These are phyloP conservation scores for Semotilus atromaculatus DNA, from an alignment of 2,797 vertebrate genomes.

Conservation along the genomic window DNA sequence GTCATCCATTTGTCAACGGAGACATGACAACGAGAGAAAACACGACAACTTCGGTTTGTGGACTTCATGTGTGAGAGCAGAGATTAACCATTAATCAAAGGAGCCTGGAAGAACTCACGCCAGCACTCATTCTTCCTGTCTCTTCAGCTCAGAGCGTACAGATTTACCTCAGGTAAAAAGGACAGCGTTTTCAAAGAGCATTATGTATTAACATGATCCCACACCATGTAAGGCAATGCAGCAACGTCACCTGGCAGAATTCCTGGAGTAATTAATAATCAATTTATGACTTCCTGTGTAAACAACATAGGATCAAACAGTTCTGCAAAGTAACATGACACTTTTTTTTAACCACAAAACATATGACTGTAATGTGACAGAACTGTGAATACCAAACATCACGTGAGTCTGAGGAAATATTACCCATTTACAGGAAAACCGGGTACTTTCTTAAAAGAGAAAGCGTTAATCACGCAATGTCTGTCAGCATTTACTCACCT, in stretches of 20 bases:
- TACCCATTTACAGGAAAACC: conserved; percentile 14
- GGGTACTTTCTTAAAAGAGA: conserved; percentile 39
- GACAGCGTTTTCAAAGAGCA: conserved; percentile 2
- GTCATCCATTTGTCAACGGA: conserved; percentile 6
- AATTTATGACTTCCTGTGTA: not conserved
- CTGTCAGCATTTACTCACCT: not conserved
- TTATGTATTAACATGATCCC: not conserved
- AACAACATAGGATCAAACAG: conserved; percentile 14
- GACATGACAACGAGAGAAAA: conserved; percentile 9
- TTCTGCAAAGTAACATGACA: conserved; percentile 6
- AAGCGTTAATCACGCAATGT: not conserved
- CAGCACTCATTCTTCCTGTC: not conserved
- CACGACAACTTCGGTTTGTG: not conserved
- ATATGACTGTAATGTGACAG: conserved; percentile 12
- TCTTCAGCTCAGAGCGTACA: not conserved
- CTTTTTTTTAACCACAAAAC: not conserved
- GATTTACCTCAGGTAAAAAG: conserved; percentile 34
- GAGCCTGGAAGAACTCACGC: conserved; percentile 9
- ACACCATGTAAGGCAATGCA: conserved; percentile 21
- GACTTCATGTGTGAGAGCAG: not conserved
- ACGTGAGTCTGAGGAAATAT: conserved; percentile 19
- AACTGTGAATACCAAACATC: not conserved
- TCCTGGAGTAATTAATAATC: conserved; percentile 2
- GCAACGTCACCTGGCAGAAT: conserved; percentile 17
- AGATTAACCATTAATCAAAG: conserved; percentile 45